Conservation (phyloP, 2,888 invertebrate genomes). For the Lacanobia oleracea region DNA sequence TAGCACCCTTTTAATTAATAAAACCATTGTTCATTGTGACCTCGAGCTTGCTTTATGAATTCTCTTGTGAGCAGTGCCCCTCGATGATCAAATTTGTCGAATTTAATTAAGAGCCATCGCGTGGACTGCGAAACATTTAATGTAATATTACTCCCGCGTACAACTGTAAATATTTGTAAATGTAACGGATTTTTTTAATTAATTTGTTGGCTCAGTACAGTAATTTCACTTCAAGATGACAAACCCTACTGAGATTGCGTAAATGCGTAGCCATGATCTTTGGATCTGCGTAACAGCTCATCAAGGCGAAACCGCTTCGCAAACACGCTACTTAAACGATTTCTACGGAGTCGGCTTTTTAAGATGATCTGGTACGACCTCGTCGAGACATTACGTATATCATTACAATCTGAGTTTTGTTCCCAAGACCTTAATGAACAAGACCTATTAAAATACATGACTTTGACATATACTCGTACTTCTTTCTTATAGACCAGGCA, state of each 20-base stretch:
- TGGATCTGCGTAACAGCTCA: constrained; percentile 34
- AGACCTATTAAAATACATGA: constrained; percentile 39
- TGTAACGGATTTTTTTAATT: constrained; percentile 22
- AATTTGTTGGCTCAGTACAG: background rate
- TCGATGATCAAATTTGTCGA: constrained; percentile 66
- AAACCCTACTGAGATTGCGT: constrained; percentile 22
- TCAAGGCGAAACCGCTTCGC: constrained; percentile 53
- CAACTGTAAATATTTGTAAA: constrained; percentile 36
- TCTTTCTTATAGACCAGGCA: background rate
- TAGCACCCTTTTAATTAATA: constrained; percentile 70
- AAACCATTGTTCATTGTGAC: constrained; percentile 66
- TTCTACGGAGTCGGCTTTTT: constrained; percentile 59
- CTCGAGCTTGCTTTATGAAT: constrained; percentile 62
- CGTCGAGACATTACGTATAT: constrained; percentile 55
- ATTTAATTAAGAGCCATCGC: constrained; percentile 69
- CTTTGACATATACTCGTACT: constrained; percentile 15
- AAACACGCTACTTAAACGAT: constrained; percentile 58
- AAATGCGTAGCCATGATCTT: constrained; percentile 48
- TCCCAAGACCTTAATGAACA: constrained; percentile 58
- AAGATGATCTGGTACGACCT: constrained; percentile 65
- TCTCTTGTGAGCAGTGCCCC: constrained; percentile 65
- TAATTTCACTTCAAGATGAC: constrained; percentile 25
- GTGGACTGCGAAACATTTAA: constrained; percentile 53
- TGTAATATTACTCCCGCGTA: constrained; percentile 43
- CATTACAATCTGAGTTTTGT: constrained; percentile 63